These are phyloP conservation scores for Hymenopus coronatus DNA, from an alignment of 2,888 invertebrate species.

Conservation along the genomic window DNA sequence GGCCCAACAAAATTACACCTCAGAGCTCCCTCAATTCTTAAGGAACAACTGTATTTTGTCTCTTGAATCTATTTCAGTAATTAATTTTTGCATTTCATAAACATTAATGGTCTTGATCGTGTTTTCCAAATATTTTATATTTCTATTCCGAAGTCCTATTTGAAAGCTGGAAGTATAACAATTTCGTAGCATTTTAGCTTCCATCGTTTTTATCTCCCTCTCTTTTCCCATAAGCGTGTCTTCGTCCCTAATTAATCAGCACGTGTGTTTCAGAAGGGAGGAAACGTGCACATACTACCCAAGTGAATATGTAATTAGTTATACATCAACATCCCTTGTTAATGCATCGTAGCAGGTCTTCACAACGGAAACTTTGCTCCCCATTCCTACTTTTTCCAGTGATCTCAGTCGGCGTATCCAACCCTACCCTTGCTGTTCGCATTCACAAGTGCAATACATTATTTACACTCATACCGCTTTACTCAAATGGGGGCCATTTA, in stretches of 20 bases:
- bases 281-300: background rate
- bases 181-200: too few relatives aligned
- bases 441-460: background rate
- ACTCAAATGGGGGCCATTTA: background rate
- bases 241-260: background rate
- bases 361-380: background rate
- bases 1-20: too few relatives aligned
- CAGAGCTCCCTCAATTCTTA: too few relatives aligned
- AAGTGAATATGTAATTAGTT: conserved; percentile 1
- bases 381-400: background rate
- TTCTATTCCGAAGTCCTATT: too few relatives aligned
- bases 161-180: too few relatives aligned
- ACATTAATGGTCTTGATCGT: too few relatives aligned
- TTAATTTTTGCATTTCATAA: too few relatives aligned
- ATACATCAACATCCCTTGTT: conserved; percentile 12
- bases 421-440: background rate
- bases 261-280: background rate
- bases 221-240: background rate
- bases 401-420: background rate
- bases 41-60: too few relatives aligned
- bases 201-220: too few relatives aligned
- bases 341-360: background rate
- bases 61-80: too few relatives aligned
- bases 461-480: background rate
- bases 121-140: too few relatives aligned